Evolutionary conservation across 2,113 vertebrate genomes (phyloP).

Genomic region (Malurus cyaneus): DNA sequence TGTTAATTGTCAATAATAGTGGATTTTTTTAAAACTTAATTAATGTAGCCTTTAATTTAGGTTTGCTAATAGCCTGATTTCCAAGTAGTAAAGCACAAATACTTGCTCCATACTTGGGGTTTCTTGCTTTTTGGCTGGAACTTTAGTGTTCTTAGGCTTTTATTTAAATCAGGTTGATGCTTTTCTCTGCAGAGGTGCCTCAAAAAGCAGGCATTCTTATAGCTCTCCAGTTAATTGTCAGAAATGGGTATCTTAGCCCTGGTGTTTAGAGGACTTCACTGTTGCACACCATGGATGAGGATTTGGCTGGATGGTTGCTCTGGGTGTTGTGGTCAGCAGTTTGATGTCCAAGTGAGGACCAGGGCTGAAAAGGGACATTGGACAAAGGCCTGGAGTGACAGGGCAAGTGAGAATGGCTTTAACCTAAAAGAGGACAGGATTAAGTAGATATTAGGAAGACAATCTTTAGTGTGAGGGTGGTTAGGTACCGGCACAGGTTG

Average conservation of each 20-base stretch:
- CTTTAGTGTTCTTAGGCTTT: not conserved
- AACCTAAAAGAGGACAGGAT: not conserved
- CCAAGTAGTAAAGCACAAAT: not conserved
- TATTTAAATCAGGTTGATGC: not conserved
- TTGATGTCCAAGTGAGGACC: not conserved
- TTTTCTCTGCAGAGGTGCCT: not conserved
- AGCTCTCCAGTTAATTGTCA: not conserved
- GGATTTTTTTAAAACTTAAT: not conserved
- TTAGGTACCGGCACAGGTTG: not conserved
- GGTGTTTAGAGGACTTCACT: not conserved
- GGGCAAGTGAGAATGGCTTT: not conserved
- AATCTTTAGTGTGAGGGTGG: not conserved
- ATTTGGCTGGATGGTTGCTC: not conserved
- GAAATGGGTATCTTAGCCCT: not conserved
- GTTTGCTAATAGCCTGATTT: not conserved
- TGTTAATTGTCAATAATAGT: not conserved
- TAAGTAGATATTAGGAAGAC: not conserved
- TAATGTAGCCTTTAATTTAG: not conserved
- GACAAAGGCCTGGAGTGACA: not conserved
- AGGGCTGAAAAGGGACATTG: not conserved
- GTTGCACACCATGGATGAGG: not conserved
- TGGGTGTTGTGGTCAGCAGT: not conserved
- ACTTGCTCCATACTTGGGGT: not conserved
- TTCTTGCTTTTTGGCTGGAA: not conserved
- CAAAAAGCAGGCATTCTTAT: not conserved